Conservation (phyloP, 2,113 vertebrate genomes). For the Thunnus thynnus region DNA sequence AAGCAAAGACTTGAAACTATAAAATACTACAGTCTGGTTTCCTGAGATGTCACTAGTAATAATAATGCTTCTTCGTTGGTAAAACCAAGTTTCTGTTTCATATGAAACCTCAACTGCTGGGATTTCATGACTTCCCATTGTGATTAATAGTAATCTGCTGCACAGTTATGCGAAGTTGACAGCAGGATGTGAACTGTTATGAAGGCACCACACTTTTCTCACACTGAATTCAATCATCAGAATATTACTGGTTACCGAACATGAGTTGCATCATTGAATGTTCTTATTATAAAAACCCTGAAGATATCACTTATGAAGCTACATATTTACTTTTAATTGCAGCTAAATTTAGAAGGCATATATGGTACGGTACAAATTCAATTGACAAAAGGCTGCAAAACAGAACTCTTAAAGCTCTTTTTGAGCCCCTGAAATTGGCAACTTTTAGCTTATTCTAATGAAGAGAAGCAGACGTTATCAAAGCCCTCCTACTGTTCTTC, state of each 20-base stretch:
- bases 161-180: conserved; percentile 40
- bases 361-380: background rate
- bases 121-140: conserved; percentile 52
- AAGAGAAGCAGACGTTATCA: conserved; percentile 42
- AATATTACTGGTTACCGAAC: background rate
- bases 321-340: conserved; percentile 9
- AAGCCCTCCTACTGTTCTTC: conserved; percentile 52
- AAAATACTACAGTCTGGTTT: conserved; percentile 12
- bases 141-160: conserved; percentile 47
- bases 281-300: background rate
- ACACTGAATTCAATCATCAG: background rate
- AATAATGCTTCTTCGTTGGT: background rate
- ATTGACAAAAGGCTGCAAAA: conserved; percentile 30
- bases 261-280: background rate
- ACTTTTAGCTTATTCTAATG: background rate
- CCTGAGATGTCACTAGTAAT: background rate
- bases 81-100: conserved; percentile 55
- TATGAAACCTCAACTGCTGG: conserved; percentile 63
- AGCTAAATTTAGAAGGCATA: conserved; percentile 31
- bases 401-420: conserved; percentile 17
- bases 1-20: background rate
- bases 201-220: conserved; percentile 37
- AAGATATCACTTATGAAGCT: conserved; percentile 6
- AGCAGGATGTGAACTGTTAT: conserved; percentile 66
- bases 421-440: conserved; percentile 7